Base-by-base conservation (phyloP, 2,113 vertebrate species). In the Lates calcarifer region DNA sequence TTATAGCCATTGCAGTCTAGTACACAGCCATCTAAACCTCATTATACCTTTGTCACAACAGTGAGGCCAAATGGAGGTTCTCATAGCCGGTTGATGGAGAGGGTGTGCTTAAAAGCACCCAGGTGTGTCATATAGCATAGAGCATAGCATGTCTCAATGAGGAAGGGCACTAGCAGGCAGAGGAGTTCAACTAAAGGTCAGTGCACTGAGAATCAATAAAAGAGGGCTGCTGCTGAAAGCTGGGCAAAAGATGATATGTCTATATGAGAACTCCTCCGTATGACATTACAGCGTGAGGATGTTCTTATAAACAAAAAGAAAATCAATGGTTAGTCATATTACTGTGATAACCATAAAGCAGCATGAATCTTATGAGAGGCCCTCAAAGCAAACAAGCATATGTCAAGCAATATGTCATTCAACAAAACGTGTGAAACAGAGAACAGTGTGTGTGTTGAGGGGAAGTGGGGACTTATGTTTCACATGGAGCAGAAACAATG, bases 21-120 rank as follows among this genome's bases (percentile, higher is more conserved):
- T 91, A 92, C 90, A 92, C 78, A 88, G 87, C 93, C 94, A 95
- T 95, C 94, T 93, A 95, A 91, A 91, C 90, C 93, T 95, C 94
- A 95, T 95, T 95, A 95, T 91, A 91, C 92, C 91, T 91, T 91
- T 91, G 92, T 92, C 92, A 92, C 89, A 92, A 91, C 92, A 89
- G 88, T 90, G 88, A 91, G 88, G 90, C 88, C 91, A 95, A 94
- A 95, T 95, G 93, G 92, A 93, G 90, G 93, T 92, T 94, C 91
- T 94, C 93, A 93, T 93, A 93, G 91, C 89, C 69, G 51, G 78
- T 87, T 94, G 94, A 95, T 95, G 90, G 93, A 94, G 90, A 91
- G 91, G 91, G 82, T 83, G 93, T 90, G 91, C 94, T 94, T 93
- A 94, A 93, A 92, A 93, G 91, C 94, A 94, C 92, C 92, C 94